Evolutionary conservation across 2,888 invertebrate species (phyloP).

Genomic region (Marronus borbonicus): DNA sequence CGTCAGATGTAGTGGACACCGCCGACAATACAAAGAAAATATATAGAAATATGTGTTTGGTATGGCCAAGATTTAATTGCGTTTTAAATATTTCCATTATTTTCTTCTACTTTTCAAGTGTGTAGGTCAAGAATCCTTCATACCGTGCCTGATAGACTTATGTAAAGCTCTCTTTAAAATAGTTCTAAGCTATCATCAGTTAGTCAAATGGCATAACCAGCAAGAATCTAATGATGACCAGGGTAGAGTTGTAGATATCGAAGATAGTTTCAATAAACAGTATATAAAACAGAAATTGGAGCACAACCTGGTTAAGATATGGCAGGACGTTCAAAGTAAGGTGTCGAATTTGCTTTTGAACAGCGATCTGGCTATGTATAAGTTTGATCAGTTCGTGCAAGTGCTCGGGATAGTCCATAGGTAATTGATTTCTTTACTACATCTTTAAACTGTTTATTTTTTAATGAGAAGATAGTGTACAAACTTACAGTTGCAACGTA

Average conservation of each 20-base stretch:
- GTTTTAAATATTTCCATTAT: conserved; percentile 3
- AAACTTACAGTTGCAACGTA: no score
- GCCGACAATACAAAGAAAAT: conserved; percentile 77
- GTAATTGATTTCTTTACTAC: conserved; percentile 61
- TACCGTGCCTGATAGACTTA: conserved; percentile 85
- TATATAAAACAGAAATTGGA: conserved; percentile 92
- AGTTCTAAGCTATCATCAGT: conserved; percentile 84
- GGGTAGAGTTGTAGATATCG: conserved; percentile 70
- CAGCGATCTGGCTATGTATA: conserved; percentile 87
- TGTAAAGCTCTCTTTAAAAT: conserved; percentile 91
- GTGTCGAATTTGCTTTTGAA: conserved; percentile 86
- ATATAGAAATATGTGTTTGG: conserved; percentile 87
- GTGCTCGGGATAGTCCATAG: conserved; percentile 90
- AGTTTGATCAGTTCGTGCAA: conserved; percentile 95
- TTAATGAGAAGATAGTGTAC: no score
- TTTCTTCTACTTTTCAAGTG: conserved; percentile 64
- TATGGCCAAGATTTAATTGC: conserved; percentile 60
- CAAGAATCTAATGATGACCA: conserved; percentile 60
- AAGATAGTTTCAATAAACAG: conserved; percentile 80
- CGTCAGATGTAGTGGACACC: conserved; percentile 63
- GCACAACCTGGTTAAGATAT: conserved; percentile 88
- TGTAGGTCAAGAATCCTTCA: conserved; percentile 75
- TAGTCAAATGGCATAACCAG: conserved; percentile 84
- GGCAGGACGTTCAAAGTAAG: conserved; percentile 96
- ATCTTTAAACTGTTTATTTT: neutral